Base-by-base conservation (phyloP, 37 sponge, comb jelly and placozoan species). In the Halichondria panicea region DNA sequence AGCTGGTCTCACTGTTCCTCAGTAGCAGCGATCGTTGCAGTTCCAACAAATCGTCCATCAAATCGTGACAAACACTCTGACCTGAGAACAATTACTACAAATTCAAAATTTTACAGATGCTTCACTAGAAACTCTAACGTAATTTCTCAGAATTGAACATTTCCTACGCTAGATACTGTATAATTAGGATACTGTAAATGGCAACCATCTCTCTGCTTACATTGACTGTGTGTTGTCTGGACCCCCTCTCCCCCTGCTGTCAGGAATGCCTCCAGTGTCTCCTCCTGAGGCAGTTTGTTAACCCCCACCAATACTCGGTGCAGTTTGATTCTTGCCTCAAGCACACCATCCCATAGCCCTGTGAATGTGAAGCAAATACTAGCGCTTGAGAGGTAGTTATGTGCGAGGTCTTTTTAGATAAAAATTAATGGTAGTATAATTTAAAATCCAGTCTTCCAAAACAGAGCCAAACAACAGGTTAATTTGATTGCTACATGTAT, bases 291-390 rank as follows among this genome's bases (percentile, higher is more conserved):
- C 1, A 95, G 73, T 38, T 70, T 55, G 78, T 95, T 95, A 43
- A 63, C 21, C 22, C 85, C 76, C n/a, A 50, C 6, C 54, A 95
- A 76, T 2, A 62, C 38, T 61, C 82, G 77, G 34, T 95, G 95
- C 7, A 95, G 70, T 6, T 56, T 53, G 18, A 95, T 95, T n/a
- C 95, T 50, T 22, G 65, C 75, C 70, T 95, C 95, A 48, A 95
- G 33, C 41, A 91, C 25, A 8, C 89, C 78, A 55, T 91, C 95
- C 85, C 89, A 87, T 36, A 93, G 32, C 27, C 58, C 93, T 92
- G 39, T 22, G 66, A 0, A 21, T n/a, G n/a, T n/a, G n/a, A n/a
- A n/a, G n/a, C n/a, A n/a, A n/a, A n/a, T n/a, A n/a, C n/a, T n/a
- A n/a, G n/a, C n/a, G n/a, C n/a, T n/a, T n/a, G n/a, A n/a, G n/a